Evolutionary conservation across 2,797 vertebrate species (phyloP).

Genomic region (Lates japonicus): DNA sequence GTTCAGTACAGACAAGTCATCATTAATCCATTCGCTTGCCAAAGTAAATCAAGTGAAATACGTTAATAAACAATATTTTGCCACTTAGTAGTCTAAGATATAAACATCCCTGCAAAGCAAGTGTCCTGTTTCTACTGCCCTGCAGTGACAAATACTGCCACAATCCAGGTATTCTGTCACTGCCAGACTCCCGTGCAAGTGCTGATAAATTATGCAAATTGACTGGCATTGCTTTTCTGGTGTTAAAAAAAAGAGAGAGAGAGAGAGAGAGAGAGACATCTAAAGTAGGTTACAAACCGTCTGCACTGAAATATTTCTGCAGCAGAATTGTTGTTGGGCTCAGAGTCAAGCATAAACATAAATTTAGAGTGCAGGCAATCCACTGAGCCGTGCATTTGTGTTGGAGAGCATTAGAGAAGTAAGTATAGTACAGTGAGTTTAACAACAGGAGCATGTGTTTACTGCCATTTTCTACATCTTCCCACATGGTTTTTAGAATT

Average conservation of each 20-base stretch:
- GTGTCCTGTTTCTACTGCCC: neutral
- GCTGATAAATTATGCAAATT: conserved; percentile 64
- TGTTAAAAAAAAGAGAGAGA: conserved; percentile 44
- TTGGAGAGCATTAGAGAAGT: neutral
- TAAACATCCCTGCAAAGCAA: conserved; percentile 32
- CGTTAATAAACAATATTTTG: too few relatives aligned
- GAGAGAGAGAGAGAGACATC: neutral
- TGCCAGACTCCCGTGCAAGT: conserved; percentile 42
- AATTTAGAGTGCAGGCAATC: conserved; percentile 5
- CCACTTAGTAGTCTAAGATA: neutral
- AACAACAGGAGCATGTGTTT: neutral
- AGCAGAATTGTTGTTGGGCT: conserved; percentile 27
- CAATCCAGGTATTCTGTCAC: conserved; percentile 53
- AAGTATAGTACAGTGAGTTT: neutral
- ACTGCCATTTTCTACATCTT: neutral
- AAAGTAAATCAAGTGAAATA: too few relatives aligned
- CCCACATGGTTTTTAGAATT: neutral
- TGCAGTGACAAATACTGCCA: conserved; percentile 41
- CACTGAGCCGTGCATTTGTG: neutral
- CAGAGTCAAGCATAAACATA: conserved; percentile 34
- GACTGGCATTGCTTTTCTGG: conserved; percentile 31
- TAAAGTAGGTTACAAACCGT: conserved; percentile 49
- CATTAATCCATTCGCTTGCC: too few relatives aligned
- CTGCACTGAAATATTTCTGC: conserved; percentile 45
- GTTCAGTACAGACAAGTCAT: too few relatives aligned